Conservation (phyloP, 2,797 vertebrate species). For the Thripadectes ignobilis region DNA sequence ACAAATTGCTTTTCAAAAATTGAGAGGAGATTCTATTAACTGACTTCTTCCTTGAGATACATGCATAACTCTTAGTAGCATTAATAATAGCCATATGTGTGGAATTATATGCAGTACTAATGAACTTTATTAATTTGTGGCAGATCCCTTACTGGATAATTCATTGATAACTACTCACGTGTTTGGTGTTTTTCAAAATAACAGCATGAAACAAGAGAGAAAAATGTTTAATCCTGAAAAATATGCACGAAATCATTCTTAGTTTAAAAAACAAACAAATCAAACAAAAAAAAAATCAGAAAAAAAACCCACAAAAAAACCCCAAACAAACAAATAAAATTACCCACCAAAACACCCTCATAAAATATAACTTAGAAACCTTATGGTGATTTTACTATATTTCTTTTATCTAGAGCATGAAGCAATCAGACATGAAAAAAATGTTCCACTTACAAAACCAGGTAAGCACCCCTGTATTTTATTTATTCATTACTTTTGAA, state of each 20-base stretch:
- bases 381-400: neutral
- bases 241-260: neutral
- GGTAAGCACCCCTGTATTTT: slow-evolving; percentile 36
- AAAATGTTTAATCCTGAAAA: neutral
- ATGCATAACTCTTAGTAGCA: neutral
- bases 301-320: neutral
- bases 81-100: neutral
- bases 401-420: slow-evolving; percentile 62
- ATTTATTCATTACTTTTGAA: neutral
- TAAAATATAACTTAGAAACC: neutral
- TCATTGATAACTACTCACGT: neutral
- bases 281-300: neutral
- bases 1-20: neutral
- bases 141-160: neutral
- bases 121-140: neutral
- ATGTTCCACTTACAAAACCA: slow-evolving; percentile 44
- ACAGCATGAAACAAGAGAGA: neutral
- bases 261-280: neutral
- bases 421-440: slow-evolving; percentile 54
- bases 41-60: neutral
- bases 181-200: neutral
- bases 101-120: neutral
- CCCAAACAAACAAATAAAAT: neutral
- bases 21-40: neutral
- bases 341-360: rapidly evolving